Evolutionary conservation across 2,888 invertebrate genomes (phyloP).

Genomic region (Drosophila prostipennis): DNA sequence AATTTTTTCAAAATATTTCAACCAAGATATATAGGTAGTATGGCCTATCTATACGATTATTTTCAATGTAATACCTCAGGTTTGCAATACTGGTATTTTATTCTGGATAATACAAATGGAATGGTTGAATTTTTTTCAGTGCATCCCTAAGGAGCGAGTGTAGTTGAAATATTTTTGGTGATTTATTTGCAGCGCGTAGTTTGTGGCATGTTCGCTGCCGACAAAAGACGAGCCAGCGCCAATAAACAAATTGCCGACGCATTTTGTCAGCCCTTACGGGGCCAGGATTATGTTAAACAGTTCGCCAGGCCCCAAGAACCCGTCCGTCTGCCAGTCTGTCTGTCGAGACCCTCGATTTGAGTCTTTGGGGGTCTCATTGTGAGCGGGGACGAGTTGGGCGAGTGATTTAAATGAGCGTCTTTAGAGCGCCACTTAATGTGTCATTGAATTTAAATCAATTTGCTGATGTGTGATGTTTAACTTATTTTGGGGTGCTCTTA

Average conservation of each 20-base stretch:
- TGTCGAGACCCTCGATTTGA: conserved; percentile 24
- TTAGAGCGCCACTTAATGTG: conserved; percentile 74
- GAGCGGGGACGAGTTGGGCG: conserved; percentile 34
- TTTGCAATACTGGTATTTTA: no score
- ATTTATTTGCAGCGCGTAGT: conserved; percentile 79
- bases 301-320: conserved; percentile 20
- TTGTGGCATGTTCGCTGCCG: conserved; percentile 69
- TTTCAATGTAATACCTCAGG: no score
- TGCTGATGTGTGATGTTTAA: background rate
- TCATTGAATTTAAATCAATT: conserved; percentile 68
- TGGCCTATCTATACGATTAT: no score
- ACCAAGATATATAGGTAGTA: no score
- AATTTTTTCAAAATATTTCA: no score
- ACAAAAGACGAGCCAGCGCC: conserved; percentile 59
- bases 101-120: no score
- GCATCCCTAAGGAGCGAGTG: conserved; percentile 52
- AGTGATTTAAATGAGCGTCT: conserved; percentile 72
- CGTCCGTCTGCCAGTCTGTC: conserved; percentile 21
- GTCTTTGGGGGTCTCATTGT: conserved; percentile 20
- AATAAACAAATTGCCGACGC: conserved; percentile 81
- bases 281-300: conserved; percentile 77
- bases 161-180: conserved; percentile 80
- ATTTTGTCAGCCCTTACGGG: conserved; percentile 64
- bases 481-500: background rate
- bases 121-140: conserved; percentile 3